Conservation (phyloP, 2,888 invertebrate species). For the Hypolimnas misippus region DNA sequence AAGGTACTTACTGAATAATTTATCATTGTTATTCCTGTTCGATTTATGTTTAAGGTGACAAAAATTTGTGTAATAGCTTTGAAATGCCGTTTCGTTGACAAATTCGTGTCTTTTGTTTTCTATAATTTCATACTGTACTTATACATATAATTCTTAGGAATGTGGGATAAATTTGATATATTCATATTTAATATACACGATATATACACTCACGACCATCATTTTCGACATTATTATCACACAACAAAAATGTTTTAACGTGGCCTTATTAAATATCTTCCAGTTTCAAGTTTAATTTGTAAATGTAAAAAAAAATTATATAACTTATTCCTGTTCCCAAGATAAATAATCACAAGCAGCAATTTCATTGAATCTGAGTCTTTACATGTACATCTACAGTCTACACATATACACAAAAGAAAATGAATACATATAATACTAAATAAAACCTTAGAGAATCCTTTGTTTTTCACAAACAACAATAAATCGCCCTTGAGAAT, state of each 20-base stretch:
- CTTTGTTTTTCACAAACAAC: conserved; percentile 19
- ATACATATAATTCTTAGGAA: background rate
- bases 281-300: too few species aligned
- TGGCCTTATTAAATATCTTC: too few species aligned
- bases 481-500: conserved; percentile 23
- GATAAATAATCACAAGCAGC: too few species aligned
- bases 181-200: too few species aligned
- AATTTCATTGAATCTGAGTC: too few species aligned
- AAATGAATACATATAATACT: background rate
- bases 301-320: too few species aligned
- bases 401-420: background rate
- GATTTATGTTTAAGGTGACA: conserved; percentile 10
- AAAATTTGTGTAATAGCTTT: conserved; percentile 1
- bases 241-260: too few species aligned
- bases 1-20: conserved; percentile 10
- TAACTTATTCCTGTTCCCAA: too few species aligned
- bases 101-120: conserved; percentile 6
- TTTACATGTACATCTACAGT: background rate
- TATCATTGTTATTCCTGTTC: conserved; percentile 11
- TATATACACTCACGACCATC: too few species aligned
- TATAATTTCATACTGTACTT: background rate
- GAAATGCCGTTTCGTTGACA: background rate
- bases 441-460: background rate
- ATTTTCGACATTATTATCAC: too few species aligned
- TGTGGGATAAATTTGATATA: too few species aligned